Conservation (phyloP, 1,140 invertebrate genomes). For the Acromyrmex heyeri region DNA sequence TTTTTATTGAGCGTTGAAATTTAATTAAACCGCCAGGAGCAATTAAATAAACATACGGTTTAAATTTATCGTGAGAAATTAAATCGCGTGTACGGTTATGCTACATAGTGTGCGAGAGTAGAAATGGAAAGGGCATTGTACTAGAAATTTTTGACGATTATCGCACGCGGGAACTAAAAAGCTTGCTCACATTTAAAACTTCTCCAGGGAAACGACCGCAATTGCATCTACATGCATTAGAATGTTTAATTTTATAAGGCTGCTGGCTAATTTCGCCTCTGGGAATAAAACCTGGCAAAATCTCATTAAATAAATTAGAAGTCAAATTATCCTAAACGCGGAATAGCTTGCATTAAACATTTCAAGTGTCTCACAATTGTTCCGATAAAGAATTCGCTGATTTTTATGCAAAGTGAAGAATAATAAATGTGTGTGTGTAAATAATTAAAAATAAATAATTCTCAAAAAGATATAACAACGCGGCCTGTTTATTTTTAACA, state of each 20-base stretch:
- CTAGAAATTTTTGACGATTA: constrained; percentile 54
- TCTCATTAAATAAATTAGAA: constrained; percentile 43
- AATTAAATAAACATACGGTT: constrained; percentile 45
- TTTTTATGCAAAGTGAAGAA: background rate
- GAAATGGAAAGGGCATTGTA: constrained; percentile 24
- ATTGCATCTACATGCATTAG: constrained; percentile 43
- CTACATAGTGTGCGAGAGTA: background rate
- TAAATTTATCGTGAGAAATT: constrained; percentile 33
- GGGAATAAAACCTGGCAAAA: constrained; percentile 50
- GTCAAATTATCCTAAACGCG: background rate
- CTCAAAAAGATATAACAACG: background rate
- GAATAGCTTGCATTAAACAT: constrained; percentile 13
- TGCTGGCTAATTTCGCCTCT: constrained; percentile 8
- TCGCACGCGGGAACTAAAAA: constrained; percentile 46
- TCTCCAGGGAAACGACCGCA: constrained; percentile 49
- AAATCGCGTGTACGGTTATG: background rate
- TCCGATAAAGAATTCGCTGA: background rate
- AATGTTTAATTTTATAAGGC: constrained; percentile 44
- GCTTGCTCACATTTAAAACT: constrained; percentile 25
- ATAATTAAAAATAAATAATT: background rate
- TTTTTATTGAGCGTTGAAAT: constrained; percentile 46
- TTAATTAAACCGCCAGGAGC: constrained; percentile 34
- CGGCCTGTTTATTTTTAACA: background rate
- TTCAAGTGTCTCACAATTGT: background rate
- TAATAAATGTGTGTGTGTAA: background rate